Conservation (phyloP, 2,113 vertebrate species). For the Dolichallabes microphthalmus region DNA sequence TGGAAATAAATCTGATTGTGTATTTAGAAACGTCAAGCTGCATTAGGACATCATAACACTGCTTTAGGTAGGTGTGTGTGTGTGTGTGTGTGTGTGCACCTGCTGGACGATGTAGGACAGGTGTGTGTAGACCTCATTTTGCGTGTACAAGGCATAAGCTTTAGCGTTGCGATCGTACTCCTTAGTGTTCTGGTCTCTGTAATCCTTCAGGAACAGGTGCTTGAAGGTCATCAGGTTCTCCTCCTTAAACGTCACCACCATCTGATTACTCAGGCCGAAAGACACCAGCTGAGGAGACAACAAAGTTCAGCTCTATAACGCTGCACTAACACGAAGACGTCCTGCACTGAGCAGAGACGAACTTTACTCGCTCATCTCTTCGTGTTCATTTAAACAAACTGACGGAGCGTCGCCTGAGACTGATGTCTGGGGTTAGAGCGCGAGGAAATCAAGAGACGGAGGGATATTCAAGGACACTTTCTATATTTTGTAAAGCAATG, state of each 20-base stretch:
- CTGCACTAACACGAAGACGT: neutral
- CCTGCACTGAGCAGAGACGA: neutral
- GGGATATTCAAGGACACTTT: no score
- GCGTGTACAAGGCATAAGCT: constrained; percentile 82
- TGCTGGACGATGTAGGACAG: constrained; percentile 81
- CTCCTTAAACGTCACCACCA: constrained; percentile 95
- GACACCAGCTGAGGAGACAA: constrained; percentile 79
- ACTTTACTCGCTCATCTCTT: neutral
- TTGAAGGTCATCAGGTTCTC: constrained; percentile 89
- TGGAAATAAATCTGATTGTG: no score
- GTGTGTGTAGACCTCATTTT: constrained; percentile 83
- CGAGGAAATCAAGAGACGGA: no score
- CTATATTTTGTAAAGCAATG: no score
- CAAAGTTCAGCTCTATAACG: neutral
- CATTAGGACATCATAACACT: neutral
- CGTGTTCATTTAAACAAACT: neutral
- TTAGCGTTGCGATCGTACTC: constrained; percentile 65
- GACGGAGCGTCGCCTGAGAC: neutral
- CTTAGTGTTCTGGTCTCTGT: constrained; percentile 46
- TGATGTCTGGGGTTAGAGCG: neutral
- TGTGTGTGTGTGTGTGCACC: constrained; percentile 63
- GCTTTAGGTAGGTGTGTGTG: neutral
- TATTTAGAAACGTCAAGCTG: no score
- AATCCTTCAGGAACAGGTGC: constrained; percentile 90
- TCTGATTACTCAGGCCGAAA: constrained; percentile 94